These are phyloP conservation scores for Hypothenemus hampei DNA, from an alignment of 1,140 invertebrate genomes.

Conservation along the genomic window DNA sequence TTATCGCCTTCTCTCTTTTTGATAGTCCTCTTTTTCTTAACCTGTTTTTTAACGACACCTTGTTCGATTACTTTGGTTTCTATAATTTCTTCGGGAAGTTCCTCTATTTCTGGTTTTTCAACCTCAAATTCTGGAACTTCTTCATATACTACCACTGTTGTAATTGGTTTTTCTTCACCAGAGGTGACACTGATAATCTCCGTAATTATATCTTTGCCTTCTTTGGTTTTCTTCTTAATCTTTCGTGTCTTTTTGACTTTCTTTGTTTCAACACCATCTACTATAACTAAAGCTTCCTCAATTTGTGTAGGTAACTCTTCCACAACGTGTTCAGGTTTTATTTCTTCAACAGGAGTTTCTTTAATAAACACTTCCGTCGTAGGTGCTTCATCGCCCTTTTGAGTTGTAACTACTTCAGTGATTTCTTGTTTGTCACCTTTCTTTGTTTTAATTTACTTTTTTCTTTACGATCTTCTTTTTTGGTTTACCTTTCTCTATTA, in stretches of 20 bases:
- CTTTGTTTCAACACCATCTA: conserved; percentile 33
- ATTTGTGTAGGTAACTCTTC: conserved; percentile 29
- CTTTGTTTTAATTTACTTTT: conserved; percentile 32
- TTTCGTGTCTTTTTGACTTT: conserved; percentile 35
- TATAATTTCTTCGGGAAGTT: conserved; percentile 46
- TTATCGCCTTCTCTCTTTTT: conserved; percentile 46
- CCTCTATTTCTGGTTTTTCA: conserved; percentile 17
- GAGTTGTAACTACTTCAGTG: conserved; percentile 35
- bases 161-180: conserved; percentile 21
- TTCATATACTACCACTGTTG: conserved; percentile 23
- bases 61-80: conserved; percentile 25
- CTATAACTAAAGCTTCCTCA: conserved; percentile 34
- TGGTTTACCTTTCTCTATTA: conserved; percentile 34
- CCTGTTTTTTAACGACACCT: conserved; percentile 30
- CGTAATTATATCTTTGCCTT: conserved; percentile 35
- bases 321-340: conserved; percentile 13
- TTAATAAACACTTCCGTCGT: neutral
- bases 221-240: conserved; percentile 36
- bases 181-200: conserved; percentile 30
- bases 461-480: conserved; percentile 36
- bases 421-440: conserved; percentile 34
- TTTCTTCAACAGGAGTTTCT: conserved; percentile 29
- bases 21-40: conserved; percentile 42
- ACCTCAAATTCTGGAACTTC: conserved; percentile 36
- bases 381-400: conserved; percentile 18